Conservation (phyloP, 2,888 invertebrate species). For the Melinaea marsaeus region DNA sequence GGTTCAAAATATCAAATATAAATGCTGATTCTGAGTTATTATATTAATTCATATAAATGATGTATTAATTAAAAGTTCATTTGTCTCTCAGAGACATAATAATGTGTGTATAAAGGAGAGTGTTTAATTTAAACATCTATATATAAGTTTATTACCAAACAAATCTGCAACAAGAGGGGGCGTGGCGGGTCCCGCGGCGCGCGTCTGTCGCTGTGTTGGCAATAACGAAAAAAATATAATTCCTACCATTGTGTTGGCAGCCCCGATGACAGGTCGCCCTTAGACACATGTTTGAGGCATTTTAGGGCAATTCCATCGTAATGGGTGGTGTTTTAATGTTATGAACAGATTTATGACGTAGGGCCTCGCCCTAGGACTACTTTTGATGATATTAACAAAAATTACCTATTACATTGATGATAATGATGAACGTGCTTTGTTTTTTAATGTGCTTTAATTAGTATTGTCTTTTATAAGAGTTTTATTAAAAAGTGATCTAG, state of each 20-base stretch:
- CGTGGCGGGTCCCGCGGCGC: conserved; percentile 69
- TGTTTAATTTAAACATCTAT: conserved; percentile 37
- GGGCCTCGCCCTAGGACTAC: conserved; percentile 52
- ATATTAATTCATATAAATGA: too few relatives aligned
- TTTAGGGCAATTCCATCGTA: conserved; percentile 74
- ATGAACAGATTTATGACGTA: conserved; percentile 62
- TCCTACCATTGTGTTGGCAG: conserved; percentile 65
- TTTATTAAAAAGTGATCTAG: too few relatives aligned
- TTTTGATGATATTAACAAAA: conserved; percentile 51
- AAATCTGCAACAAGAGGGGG: conserved; percentile 71
- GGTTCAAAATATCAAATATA: too few relatives aligned
- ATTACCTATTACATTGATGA: conserved; percentile 46
- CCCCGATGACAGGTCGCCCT: conserved; percentile 76
- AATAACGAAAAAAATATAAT: conserved; percentile 71
- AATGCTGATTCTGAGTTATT: too few relatives aligned
- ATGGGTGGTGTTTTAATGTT: conserved; percentile 74
- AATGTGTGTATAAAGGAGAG: conserved; percentile 3
- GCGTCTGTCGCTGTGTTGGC: conserved; percentile 75
- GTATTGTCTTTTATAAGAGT: too few relatives aligned
- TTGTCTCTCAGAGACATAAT: conserved; percentile 33
- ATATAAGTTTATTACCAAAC: conserved; percentile 68
- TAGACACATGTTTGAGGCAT: conserved; percentile 76
- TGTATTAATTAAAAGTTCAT: too few relatives aligned
- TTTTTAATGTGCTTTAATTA: too few relatives aligned
- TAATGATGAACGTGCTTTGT: conserved; percentile 4